phyloP scores from a whole-genome alignment of 1,140 invertebrate species.

The Heterodera carotae region DNA sequence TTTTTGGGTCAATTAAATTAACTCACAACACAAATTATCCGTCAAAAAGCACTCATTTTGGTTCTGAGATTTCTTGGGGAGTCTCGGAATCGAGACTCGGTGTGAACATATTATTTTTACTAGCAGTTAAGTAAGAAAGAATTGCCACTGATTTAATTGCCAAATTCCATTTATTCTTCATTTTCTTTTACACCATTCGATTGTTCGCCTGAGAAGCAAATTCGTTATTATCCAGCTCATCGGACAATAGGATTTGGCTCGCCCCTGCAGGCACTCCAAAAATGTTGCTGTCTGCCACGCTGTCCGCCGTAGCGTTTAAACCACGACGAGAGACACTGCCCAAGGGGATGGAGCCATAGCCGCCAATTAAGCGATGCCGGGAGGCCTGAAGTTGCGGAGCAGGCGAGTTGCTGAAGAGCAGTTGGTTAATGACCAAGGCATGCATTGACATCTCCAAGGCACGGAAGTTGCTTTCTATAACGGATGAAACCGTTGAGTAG shows the following conservation, averaged over 20 bases:
- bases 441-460: conserved; percentile 55
- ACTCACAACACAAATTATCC: too few relatives aligned
- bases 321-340: conserved; percentile 10
- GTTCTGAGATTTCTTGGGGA: too few relatives aligned
- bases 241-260: not conserved
- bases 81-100: too few relatives aligned
- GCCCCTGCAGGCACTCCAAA: conserved; percentile 45
- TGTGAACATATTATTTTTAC: too few relatives aligned
- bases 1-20: too few relatives aligned
- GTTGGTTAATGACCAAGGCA: conserved; percentile 45
- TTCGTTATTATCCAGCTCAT: not conserved
- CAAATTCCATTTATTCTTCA: not conserved
- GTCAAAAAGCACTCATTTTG: too few relatives aligned
- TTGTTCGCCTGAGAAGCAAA: not conserved
- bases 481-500: not conserved
- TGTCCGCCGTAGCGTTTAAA: not conserved
- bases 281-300: conserved; percentile 34
- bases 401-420: conserved; percentile 21
- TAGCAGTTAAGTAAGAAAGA: not conserved
- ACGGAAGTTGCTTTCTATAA: conserved; percentile 40
- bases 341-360: conserved; percentile 5
- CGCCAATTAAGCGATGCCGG: not conserved
- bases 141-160: not conserved
- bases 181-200: not conserved
- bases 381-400: not conserved